Percentiles rank a stretch among this genome's conserved stretches.
phyloP scores from a whole-genome alignment of 2,888 invertebrate species.

The Leptopterna dolabrata region DNA sequence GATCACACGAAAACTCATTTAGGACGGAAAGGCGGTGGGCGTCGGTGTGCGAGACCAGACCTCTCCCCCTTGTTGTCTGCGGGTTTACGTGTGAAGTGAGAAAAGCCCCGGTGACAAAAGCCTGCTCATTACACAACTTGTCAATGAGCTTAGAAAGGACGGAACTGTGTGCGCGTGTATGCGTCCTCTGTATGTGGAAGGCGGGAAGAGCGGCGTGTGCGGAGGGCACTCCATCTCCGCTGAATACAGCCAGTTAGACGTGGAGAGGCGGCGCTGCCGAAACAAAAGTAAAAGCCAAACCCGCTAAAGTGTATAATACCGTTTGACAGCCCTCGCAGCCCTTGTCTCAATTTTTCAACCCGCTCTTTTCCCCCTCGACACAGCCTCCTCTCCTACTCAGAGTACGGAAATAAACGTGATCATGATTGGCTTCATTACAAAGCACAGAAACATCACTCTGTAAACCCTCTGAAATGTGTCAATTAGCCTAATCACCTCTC shows the following conservation, averaged over 20 bases:
- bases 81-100: slow-evolving; percentile 7
- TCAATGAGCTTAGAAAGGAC: background rate
- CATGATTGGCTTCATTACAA: background rate
- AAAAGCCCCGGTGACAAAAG: slow-evolving; percentile 10
- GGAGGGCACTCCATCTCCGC: background rate
- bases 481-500: background rate
- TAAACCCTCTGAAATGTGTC: background rate
- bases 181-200: background rate
- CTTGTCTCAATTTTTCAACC: background rate
- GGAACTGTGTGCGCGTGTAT: background rate
- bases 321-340: background rate
- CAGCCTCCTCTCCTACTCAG: background rate
- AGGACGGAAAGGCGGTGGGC: background rate
- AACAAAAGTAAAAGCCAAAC: background rate
- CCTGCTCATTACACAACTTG: slow-evolving; percentile 3
- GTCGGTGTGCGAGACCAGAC: background rate
- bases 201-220: background rate
- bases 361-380: background rate
- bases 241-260: slow-evolving; percentile 7
- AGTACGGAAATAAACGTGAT: background rate
- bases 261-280: background rate
- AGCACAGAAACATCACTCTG: background rate
- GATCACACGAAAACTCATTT: slow-evolving; percentile 5
- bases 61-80: background rate
- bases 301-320: background rate